phyloP scores from a whole-genome alignment of 2,797 vertebrate genomes.

The Phataginus tricuspis region DNA sequence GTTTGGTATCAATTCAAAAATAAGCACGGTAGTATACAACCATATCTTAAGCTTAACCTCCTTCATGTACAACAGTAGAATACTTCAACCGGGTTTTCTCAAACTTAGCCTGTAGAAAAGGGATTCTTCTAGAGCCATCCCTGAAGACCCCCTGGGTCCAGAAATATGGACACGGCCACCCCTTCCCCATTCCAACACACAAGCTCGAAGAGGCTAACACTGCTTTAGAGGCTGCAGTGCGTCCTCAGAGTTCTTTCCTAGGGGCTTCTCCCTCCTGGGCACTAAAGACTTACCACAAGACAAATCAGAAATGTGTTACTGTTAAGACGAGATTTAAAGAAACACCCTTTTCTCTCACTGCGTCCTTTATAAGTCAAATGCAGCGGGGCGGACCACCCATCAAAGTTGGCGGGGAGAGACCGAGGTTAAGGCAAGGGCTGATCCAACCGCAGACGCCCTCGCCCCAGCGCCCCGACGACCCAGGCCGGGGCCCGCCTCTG shows the following conservation, averaged over 20 bases:
- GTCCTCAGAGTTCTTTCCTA: background rate
- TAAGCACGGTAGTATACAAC: background rate
- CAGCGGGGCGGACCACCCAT: background rate
- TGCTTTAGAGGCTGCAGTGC: background rate
- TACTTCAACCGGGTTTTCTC: background rate
- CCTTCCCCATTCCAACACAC: background rate
- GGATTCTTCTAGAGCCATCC: background rate
- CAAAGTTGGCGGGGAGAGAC: background rate
- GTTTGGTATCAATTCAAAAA: background rate
- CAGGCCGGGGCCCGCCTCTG: no score
- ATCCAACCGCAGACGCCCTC: background rate
- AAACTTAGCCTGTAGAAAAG: background rate
- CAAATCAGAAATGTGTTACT: background rate
- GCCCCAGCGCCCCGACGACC: background rate
- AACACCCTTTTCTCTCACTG: background rate
- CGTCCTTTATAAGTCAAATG: background rate
- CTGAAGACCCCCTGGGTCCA: background rate
- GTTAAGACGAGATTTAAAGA: background rate
- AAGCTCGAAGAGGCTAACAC: background rate
- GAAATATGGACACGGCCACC: background rate
- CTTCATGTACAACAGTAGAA: accelerated
- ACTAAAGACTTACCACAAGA: background rate
- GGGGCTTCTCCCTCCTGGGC: background rate
- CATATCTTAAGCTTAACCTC: no score
- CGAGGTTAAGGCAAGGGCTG: background rate